phyloP scores from a whole-genome alignment of 2,113 vertebrate species.

The Meriones unguiculatus region DNA sequence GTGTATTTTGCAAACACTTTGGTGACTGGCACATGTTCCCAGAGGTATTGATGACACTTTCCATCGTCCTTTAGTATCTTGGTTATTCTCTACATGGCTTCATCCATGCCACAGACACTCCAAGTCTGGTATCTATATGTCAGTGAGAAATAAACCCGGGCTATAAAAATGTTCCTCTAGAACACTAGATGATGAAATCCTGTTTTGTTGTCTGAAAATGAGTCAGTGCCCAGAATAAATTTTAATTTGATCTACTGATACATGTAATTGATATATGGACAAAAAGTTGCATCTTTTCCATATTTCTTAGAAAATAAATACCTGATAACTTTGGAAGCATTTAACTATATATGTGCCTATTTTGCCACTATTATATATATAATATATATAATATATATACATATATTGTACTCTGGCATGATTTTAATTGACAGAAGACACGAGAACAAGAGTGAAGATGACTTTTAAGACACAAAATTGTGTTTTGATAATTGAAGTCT shows the following conservation, averaged over 20 bases:
- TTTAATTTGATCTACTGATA: conserved; percentile 14
- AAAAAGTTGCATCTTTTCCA: background rate
- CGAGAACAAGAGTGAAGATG: conserved; percentile 3
- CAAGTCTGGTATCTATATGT: background rate
- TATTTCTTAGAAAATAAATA: conserved; percentile 58
- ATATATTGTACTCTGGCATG: background rate
- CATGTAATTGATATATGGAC: background rate
- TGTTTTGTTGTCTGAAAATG: conserved; percentile 37
- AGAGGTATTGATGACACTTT: background rate
- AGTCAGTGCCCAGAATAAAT: conserved; percentile 26
- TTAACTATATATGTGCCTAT: background rate
- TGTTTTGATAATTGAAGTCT: background rate
- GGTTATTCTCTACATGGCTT: background rate
- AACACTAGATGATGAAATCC: background rate
- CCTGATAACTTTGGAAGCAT: background rate
- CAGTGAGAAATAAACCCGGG: background rate
- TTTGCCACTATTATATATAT: conserved; percentile 45
- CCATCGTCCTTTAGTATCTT: background rate
- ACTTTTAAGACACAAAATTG: conserved; percentile 23
- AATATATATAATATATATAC: too few relatives aligned
- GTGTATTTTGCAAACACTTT: background rate
- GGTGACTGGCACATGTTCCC: background rate
- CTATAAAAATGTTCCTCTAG: background rate
- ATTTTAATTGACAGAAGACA: conserved; percentile 14
- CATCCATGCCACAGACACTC: background rate